Conservation (phyloP, 2,888 invertebrate species). For the Zele albiditarsus region DNA sequence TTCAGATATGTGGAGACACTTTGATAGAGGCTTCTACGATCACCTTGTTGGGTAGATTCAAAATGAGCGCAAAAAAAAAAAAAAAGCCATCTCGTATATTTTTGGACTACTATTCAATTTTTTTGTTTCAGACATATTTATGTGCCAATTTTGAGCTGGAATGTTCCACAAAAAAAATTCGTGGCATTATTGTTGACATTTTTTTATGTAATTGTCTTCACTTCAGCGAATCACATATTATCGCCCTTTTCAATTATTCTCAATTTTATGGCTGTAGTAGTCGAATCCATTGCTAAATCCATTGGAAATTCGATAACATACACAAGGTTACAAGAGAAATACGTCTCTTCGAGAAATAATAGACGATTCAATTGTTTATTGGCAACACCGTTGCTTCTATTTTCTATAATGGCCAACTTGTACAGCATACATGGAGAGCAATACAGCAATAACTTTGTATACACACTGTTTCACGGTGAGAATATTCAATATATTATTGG, state of each 20-base stretch:
- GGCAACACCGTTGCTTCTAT: conserved; percentile 82
- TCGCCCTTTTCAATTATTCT: conserved; percentile 90
- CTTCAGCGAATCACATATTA: conserved; percentile 84
- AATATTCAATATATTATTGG: conserved; percentile 49
- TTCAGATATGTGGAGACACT: conserved; percentile 97
- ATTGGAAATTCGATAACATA: conserved; percentile 74
- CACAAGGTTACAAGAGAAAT: conserved; percentile 70
- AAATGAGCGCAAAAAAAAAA: too few species aligned
- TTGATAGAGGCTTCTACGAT: conserved; percentile 93
- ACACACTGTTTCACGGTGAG: conserved; percentile 76
- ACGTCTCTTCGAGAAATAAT: conserved; percentile 69
- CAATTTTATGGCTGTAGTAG: conserved; percentile 86
- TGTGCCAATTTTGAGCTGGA: conserved; percentile 75
- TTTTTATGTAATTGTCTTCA: conserved; percentile 89
- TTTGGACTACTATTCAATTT: too few species aligned
- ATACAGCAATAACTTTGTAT: conserved; percentile 83
- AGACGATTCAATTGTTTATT: conserved; percentile 81
- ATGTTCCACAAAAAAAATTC: conserved; percentile 76
- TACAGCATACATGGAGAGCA: conserved; percentile 87
- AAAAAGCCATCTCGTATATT: too few species aligned
- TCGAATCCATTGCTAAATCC: conserved; percentile 80
- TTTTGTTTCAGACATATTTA: conserved; percentile 83
- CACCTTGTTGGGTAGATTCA: conserved; percentile 87
- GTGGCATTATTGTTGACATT: conserved; percentile 85
- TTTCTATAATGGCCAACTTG: conserved; percentile 90